Evolutionary conservation across 2,888 invertebrate species (phyloP).

Genomic region (Acanthosepion esculentum): DNA sequence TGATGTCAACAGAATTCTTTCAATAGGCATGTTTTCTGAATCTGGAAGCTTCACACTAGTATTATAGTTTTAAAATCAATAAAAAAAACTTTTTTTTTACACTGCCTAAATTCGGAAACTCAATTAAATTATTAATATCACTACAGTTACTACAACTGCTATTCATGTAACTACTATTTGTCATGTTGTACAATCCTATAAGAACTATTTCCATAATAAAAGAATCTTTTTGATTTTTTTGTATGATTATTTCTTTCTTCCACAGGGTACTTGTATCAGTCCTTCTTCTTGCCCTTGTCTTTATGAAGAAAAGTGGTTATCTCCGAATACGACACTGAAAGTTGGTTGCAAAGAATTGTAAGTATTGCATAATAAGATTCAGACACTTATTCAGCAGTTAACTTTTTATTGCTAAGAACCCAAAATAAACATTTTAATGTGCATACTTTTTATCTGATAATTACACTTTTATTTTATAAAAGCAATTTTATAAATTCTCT

Average conservation of each 20-base stretch:
- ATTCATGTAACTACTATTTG: background rate
- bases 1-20: no score
- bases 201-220: background rate
- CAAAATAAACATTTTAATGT: no score
- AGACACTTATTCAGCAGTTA: no score
- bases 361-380: background rate
- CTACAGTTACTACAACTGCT: background rate
- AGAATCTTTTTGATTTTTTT: background rate
- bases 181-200: background rate
- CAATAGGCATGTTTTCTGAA: no score
- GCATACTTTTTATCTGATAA: no score
- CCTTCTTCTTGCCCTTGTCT: conserved; percentile 35
- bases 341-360: conserved; percentile 24
- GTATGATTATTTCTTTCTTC: background rate
- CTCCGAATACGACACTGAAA: background rate
- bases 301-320: conserved; percentile 15
- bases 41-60: no score
- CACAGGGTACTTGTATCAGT: background rate
- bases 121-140: background rate
- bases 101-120: no score
- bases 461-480: no score
- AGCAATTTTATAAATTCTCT: no score
- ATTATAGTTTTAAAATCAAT: no score
- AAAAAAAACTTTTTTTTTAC: no score
- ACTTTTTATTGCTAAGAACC: no score